Evolutionary conservation across 2,888 invertebrate genomes (phyloP).

Genomic region (Amaurobius ferox): DNA sequence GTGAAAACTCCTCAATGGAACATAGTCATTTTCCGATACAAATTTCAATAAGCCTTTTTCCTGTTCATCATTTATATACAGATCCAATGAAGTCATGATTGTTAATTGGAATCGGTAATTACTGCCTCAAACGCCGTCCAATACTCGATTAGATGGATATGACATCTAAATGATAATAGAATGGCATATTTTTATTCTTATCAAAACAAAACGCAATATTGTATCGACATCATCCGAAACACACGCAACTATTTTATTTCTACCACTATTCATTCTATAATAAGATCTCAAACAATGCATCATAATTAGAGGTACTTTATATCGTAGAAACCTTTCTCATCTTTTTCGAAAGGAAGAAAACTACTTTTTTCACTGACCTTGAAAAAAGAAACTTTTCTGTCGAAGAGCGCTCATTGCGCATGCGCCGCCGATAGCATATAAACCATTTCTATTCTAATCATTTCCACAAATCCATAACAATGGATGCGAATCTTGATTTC

Average conservation of each 20-base stretch:
- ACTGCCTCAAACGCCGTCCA: neutral
- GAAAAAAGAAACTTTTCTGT: neutral
- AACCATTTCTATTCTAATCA: constrained; percentile 7
- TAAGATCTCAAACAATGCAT: too few species aligned
- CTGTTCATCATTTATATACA: neutral
- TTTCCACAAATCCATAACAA: neutral
- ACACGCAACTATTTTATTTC: too few species aligned
- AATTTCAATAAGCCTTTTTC: too few species aligned
- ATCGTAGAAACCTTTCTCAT: too few species aligned
- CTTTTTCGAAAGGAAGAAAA: too few species aligned
- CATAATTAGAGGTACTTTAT: too few species aligned
- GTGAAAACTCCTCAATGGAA: too few species aligned
- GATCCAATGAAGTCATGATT: neutral
- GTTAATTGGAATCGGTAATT: neutral
- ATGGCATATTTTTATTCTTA: neutral
- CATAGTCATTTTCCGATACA: too few species aligned
- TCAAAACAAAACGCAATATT: neutral
- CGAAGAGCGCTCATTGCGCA: neutral
- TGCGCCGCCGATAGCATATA: neutral
- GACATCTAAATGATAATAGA: neutral
- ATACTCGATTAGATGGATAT: neutral
- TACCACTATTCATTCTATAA: too few species aligned
- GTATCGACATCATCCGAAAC: too few species aligned
- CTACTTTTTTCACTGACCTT: too few species aligned
- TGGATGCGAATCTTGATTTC: neutral